These are phyloP conservation scores for Adrianichthys oophorus DNA, from an alignment of 2,797 vertebrate species.

Conservation along the genomic window DNA sequence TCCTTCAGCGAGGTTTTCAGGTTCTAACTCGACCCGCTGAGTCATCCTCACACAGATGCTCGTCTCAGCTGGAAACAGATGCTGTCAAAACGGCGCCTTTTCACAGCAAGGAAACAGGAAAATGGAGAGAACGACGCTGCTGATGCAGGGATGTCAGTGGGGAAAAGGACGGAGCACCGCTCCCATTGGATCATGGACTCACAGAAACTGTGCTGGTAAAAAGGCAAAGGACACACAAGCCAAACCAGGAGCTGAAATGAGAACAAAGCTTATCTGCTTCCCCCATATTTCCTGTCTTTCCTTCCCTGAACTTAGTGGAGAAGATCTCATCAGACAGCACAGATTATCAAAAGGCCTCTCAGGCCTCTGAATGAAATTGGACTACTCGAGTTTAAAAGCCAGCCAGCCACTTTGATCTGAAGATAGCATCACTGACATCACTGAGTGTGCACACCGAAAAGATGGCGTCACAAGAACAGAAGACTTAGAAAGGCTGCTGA, in stretches of 20 bases:
- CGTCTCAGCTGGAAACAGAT: constrained; percentile 29
- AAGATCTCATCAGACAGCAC: constrained; percentile 32
- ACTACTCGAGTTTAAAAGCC: constrained; percentile 39
- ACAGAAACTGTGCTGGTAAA: not conserved
- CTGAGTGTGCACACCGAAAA: constrained; percentile 3
- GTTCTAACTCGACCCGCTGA: constrained; percentile 32
- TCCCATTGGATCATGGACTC: too few species aligned
- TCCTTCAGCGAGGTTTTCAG: constrained; percentile 25
- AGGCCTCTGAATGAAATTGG: constrained; percentile 31
- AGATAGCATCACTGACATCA: constrained; percentile 18
- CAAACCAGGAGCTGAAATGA: too few species aligned
- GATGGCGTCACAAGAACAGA: constrained; percentile 2
- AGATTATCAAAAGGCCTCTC: constrained; percentile 24
- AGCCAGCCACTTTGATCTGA: constrained; percentile 32
- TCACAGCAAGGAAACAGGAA: constrained; percentile 34
- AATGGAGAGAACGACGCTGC: constrained; percentile 20
- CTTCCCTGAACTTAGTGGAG: not conserved
- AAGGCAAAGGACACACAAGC: constrained; percentile 2
- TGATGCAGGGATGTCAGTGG: constrained; percentile 6
- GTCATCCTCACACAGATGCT: constrained; percentile 37
- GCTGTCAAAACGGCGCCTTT: constrained; percentile 25
- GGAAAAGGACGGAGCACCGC: too few species aligned
- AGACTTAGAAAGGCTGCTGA: not conserved
- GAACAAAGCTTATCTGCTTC: not conserved
- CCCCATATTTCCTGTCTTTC: not conserved